Conservation (phyloP, 2,113 vertebrate genomes). For the Phylloscopus whistleri region DNA sequence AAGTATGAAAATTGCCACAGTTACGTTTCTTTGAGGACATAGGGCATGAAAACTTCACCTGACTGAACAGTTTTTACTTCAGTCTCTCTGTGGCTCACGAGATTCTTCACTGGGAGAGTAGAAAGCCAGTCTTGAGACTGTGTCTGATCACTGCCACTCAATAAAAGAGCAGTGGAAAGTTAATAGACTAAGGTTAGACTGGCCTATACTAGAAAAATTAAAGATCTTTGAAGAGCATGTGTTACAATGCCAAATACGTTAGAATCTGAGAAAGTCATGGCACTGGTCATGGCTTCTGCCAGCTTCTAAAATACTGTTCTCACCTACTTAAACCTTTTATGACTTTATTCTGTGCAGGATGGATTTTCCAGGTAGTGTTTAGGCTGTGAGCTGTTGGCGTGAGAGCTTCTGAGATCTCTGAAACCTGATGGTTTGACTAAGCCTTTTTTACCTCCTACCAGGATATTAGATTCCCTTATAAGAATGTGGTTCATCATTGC, state of each 20-base stretch:
- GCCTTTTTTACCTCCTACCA: neutral
- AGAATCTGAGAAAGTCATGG: neutral
- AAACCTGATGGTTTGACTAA: neutral
- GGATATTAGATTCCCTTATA: neutral
- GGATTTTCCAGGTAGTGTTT: slow-evolving; percentile 1
- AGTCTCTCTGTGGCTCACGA: neutral
- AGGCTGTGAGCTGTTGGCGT: neutral
- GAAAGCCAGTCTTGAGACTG: neutral
- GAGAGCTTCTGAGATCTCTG: neutral
- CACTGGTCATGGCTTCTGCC: neutral
- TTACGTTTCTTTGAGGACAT: neutral
- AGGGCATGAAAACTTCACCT: neutral
- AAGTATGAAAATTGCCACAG: neutral
- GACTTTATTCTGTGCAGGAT: neutral
- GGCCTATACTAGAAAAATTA: neutral
- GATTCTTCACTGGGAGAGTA: neutral
- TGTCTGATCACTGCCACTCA: neutral
- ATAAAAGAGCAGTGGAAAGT: neutral
- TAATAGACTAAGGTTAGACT: neutral
- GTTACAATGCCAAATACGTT: neutral
- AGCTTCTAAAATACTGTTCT: slow-evolving; percentile 17
- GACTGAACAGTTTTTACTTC: neutral
- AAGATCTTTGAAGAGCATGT: neutral
- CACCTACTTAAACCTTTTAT: slow-evolving; percentile 1
- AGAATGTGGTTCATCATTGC: neutral